phyloP scores from a whole-genome alignment of 2,888 invertebrate species.

The Limenitis camilla region DNA sequence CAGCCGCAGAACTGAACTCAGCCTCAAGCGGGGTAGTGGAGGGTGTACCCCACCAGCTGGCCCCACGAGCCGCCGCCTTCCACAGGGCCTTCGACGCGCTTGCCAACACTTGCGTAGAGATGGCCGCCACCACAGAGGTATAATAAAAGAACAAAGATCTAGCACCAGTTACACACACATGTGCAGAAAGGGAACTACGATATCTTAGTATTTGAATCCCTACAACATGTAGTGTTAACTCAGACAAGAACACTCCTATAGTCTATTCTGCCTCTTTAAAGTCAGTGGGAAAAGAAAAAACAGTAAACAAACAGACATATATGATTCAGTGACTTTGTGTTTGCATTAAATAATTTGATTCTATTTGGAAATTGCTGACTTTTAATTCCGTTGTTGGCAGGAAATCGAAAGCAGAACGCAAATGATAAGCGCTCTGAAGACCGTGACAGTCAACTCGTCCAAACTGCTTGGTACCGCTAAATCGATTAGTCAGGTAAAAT shows the following conservation, averaged over 20 bases:
- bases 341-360: neutral
- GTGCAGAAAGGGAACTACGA: too few relatives aligned
- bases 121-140: constrained; percentile 85
- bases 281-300: too few relatives aligned
- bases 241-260: too few relatives aligned
- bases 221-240: too few relatives aligned
- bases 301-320: too few relatives aligned
- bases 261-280: too few relatives aligned
- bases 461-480: constrained; percentile 91
- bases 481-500: constrained; percentile 81
- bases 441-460: constrained; percentile 90
- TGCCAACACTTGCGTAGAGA: constrained; percentile 86
- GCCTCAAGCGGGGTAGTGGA: constrained; percentile 89
- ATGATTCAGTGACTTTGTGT: too few relatives aligned
- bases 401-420: constrained; percentile 84
- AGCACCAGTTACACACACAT: too few relatives aligned
- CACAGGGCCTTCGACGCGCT: constrained; percentile 85
- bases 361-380: neutral
- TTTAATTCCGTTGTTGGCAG: constrained; percentile 37
- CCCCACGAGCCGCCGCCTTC: constrained; percentile 84
- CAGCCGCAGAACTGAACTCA: constrained; percentile 85
- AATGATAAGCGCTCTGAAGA: constrained; percentile 90
- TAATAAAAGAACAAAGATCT: too few relatives aligned
- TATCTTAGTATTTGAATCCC: too few relatives aligned
- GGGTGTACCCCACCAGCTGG: constrained; percentile 77